Evolutionary conservation across 2,113 vertebrate species (phyloP), one percentile per base, ranked within the genome.

Genomic region (Phrynosoma platyrhinos): DNA sequence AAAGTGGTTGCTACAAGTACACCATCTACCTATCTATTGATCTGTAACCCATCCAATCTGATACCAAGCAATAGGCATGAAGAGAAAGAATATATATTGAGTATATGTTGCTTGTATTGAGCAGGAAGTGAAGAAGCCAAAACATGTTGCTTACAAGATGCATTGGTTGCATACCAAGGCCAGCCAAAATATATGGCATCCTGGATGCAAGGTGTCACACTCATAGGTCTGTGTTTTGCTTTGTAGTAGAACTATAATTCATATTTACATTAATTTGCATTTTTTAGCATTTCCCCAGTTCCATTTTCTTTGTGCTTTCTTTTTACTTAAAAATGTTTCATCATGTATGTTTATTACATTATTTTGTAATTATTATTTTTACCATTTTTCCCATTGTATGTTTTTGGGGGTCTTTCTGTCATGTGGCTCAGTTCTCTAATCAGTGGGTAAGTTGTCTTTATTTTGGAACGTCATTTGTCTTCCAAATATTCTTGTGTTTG

Each of bases 381-480:
- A 89, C 95, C 93, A 89, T 94, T 95, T 92, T 87, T 81, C 83
- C 79, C 91, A 93, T 96, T 95, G 1, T 84, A 91, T 91, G 90
- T 91, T 91, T 96, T 96, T 96, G 93, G 94, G 96, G 95, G 92
- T 85, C 91, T 92, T 95, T 88, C 96, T 94, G 16, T 97, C 96
- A 82, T 95, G 95, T 96, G 95, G 95, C 95, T 90, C 96, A 98
- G 99, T 96, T 94, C 97, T 95, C 96, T 97, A 96, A 95, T 95
- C 99, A 99, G 84, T 99, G 98, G 99, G 99, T 99, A 98, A 99
- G 98, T 99, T 79, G 75, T 72, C 92, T 92, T 89, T 87, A 14
- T 77, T 83, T 88, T 78, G 55, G 32, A 69, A 69, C 36, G 53
- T 25, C 13, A 53, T 71, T 79, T 89, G 53, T 36, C 89, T 94